A percentile compares a stretch with the other conserved stretches of the same genome.
phyloP scores from a whole-genome alignment of 2,113 vertebrate species.

The Salvator merianae region DNA sequence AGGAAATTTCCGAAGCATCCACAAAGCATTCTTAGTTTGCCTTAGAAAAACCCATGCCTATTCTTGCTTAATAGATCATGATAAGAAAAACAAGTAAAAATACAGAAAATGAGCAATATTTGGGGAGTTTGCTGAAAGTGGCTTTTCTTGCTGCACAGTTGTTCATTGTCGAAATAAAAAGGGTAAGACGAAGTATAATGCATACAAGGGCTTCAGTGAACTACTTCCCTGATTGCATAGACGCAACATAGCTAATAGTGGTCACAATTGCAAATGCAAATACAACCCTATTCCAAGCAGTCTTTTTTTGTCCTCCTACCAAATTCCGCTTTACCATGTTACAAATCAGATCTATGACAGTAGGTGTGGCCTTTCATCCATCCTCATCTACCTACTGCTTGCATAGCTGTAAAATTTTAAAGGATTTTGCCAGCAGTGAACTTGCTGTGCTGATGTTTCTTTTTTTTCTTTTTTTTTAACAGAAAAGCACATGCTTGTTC shows the following conservation, averaged over 20 bases:
- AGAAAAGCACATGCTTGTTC: conserved; percentile 15
- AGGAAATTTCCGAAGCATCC: not conserved
- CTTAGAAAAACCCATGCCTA: not conserved
- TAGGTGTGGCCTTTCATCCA: conserved; percentile 65
- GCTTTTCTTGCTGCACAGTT: not conserved
- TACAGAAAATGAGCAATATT: not conserved
- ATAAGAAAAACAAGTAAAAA: no score
- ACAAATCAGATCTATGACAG: conserved; percentile 63
- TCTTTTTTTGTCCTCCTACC: conserved; percentile 58
- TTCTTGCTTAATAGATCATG: not conserved
- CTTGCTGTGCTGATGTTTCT: conserved; percentile 23
- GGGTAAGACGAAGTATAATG: not conserved
- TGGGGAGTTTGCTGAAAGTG: not conserved
- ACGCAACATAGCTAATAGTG: not conserved
- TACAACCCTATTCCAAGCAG: conserved; percentile 37
- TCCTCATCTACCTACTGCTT: conserved; percentile 57
- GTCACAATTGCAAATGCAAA: conserved; percentile 4
- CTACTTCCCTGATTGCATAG: not conserved
- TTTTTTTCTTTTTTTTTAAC: conserved; percentile 13
- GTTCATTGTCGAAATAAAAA: not conserved
- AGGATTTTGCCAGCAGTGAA: conserved; percentile 62
- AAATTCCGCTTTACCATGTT: conserved; percentile 64
- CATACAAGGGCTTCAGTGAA: not conserved
- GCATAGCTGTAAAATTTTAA: conserved; percentile 61
- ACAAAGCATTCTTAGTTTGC: no score